These are phyloP conservation scores for Eupithecia abbreviata DNA, from an alignment of 2,888 invertebrate genomes.

Conservation along the genomic window DNA sequence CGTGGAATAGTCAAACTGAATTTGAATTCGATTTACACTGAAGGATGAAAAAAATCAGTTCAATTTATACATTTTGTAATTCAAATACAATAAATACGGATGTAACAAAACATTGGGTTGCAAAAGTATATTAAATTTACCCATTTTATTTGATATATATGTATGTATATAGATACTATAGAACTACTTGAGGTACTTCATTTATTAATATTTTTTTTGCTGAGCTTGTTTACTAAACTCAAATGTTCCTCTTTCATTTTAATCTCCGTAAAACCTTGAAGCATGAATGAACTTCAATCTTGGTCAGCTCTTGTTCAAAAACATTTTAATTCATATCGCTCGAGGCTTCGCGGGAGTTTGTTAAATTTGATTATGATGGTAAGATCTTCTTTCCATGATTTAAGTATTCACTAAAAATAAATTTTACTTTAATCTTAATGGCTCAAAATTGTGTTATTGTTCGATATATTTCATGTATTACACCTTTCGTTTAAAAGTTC, in stretches of 20 bases:
- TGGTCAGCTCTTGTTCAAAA: constrained; percentile 20
- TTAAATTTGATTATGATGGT: neutral
- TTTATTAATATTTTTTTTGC: neutral
- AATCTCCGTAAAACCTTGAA: constrained; percentile 19
- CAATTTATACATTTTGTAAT: neutral
- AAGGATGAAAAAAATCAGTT: constrained; percentile 7
- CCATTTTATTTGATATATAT: neutral
- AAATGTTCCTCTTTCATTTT: constrained; percentile 5
- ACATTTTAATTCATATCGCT: constrained; percentile 21
- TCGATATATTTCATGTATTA: neutral
- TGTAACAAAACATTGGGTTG: neutral
- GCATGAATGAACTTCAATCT: constrained; percentile 24
- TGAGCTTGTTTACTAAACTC: neutral
- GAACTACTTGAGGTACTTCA: neutral
- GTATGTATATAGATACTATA: too few relatives aligned
- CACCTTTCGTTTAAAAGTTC: neutral
- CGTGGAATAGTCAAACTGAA: constrained; percentile 19
- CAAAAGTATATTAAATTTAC: neutral
- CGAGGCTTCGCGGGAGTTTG: constrained; percentile 16
- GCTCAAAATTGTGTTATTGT: neutral
- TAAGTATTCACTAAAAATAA: neutral
- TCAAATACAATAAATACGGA: neutral
- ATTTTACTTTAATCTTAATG: neutral
- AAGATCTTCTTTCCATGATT: neutral
- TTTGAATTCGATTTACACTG: constrained; percentile 19